Conservation (phyloP, 2,797 vertebrate species). For the Heteromormyrus szaboi region DNA sequence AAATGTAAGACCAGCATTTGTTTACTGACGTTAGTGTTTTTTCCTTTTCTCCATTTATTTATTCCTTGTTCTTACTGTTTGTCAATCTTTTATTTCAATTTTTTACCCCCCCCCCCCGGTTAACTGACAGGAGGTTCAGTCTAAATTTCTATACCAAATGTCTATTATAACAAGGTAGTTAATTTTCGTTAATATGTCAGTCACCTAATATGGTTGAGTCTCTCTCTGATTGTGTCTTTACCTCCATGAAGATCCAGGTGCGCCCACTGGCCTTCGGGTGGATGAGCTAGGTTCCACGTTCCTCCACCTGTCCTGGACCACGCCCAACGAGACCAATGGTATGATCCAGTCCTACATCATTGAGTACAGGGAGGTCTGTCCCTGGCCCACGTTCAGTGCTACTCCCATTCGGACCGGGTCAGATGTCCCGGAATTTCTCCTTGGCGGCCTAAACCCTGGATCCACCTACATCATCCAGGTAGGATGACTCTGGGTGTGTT, state of each 20-base stretch:
- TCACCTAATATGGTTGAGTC: not conserved
- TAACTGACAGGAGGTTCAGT: not conserved
- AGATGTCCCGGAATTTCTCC: conserved; percentile 76
- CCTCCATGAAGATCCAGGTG: conserved; percentile 60
- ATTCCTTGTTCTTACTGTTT: not conserved
- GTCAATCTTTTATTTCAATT: not conserved
- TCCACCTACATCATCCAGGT: conserved; percentile 91
- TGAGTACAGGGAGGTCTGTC: conserved; percentile 91
- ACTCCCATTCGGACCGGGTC: conserved; percentile 66
- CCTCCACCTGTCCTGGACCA: conserved; percentile 83
- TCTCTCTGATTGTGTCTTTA: not conserved
- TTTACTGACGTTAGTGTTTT: not conserved
- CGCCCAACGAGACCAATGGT: conserved; percentile 59
- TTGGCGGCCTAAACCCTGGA: conserved; percentile 83
- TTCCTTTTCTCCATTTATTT: not conserved
- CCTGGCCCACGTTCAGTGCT: conserved; percentile 74
- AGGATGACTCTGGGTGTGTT: conserved; percentile 28
- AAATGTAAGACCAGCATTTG: not conserved
- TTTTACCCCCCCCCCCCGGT: not conserved
- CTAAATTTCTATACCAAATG: not conserved
- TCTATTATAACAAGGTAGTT: not conserved
- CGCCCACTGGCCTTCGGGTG: conserved; percentile 70
- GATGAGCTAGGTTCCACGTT: conserved; percentile 87
- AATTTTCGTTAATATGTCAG: not conserved
- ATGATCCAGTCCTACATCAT: conserved; percentile 74